Evolutionary conservation across 2,888 invertebrate genomes (phyloP).

Genomic region (Conomelus anceps): DNA sequence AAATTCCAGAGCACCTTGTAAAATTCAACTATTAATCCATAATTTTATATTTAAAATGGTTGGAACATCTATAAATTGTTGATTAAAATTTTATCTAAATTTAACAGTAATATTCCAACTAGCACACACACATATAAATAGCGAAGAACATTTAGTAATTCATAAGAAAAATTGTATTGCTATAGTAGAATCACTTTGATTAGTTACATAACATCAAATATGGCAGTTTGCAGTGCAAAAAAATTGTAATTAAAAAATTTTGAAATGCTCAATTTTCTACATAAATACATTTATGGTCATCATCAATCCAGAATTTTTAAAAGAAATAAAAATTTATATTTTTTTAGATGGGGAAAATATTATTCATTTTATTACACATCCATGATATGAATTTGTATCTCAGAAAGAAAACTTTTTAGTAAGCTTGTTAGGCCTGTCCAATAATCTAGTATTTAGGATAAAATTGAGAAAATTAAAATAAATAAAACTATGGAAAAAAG

Average conservation of each 20-base stretch:
- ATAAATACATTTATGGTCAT: neutral
- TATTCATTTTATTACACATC: neutral
- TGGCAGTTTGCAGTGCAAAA: neutral
- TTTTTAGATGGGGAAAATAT: too few species aligned
- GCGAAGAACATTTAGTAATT: neutral
- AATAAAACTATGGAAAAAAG: too few species aligned
- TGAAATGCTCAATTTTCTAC: neutral
- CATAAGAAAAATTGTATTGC: slow-evolving; percentile 38
- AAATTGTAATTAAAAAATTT: neutral
- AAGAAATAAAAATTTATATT: neutral
- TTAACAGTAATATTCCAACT: neutral
- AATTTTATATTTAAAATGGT: neutral
- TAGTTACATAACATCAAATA: neutral
- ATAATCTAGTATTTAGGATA: too few species aligned
- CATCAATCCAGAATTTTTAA: neutral
- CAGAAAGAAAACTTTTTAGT: too few species aligned
- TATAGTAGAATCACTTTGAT: slow-evolving; percentile 45
- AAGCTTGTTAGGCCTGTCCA: too few species aligned
- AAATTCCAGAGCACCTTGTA: neutral
- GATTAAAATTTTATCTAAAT: too few species aligned
- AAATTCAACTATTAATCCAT: neutral
- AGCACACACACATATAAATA: neutral
- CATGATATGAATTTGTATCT: too few species aligned
- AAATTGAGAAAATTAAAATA: too few species aligned
- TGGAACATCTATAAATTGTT: neutral